Conservation (phyloP, 1,140 invertebrate genomes). For the Drosophila sechellia region DNA sequence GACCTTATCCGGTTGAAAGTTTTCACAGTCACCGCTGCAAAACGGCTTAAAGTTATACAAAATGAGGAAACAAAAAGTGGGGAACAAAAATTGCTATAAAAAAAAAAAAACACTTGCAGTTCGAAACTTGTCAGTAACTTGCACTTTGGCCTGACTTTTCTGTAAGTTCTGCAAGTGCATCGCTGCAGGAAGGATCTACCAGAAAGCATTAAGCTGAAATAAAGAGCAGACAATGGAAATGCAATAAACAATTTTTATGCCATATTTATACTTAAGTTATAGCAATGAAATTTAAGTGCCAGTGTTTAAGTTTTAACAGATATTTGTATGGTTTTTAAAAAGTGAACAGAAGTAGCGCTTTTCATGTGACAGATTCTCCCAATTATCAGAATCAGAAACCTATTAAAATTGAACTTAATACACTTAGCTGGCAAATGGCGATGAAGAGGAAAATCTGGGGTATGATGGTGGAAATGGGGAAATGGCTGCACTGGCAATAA, state of each 20-base stretch:
- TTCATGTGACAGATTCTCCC: background rate
- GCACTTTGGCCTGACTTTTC: conserved; percentile 22
- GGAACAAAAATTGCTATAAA: conserved; percentile 35
- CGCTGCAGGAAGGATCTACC: background rate
- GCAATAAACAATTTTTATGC: too few relatives aligned
- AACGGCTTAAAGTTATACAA: conserved; percentile 32
- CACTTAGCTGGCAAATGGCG: conserved; percentile 25
- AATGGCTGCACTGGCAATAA: conserved; percentile 23
- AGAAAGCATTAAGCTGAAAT: background rate
- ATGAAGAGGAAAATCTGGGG: background rate
- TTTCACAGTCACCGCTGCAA: conserved; percentile 11
- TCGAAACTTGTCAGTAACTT: conserved; percentile 51
- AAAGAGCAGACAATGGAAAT: background rate
- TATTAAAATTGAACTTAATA: conserved; percentile 54
- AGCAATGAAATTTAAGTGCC: too few relatives aligned
- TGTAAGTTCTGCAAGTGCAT: conserved; percentile 8
- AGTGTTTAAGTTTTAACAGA: too few relatives aligned
- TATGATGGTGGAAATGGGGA: conserved; percentile 4
- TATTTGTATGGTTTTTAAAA: too few relatives aligned
- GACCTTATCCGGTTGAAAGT: conserved; percentile 7
- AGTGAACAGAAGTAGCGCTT: too few relatives aligned
- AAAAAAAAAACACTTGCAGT: conserved; percentile 42
- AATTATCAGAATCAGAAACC: conserved; percentile 8
- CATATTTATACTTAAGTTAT: too few relatives aligned
- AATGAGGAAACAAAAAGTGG: conserved; percentile 5